Evolutionary conservation across 2,113 vertebrate genomes (phyloP), one percentile per base, ranked within the genome.

Genomic region (Agapornis roseicollis): DNA sequence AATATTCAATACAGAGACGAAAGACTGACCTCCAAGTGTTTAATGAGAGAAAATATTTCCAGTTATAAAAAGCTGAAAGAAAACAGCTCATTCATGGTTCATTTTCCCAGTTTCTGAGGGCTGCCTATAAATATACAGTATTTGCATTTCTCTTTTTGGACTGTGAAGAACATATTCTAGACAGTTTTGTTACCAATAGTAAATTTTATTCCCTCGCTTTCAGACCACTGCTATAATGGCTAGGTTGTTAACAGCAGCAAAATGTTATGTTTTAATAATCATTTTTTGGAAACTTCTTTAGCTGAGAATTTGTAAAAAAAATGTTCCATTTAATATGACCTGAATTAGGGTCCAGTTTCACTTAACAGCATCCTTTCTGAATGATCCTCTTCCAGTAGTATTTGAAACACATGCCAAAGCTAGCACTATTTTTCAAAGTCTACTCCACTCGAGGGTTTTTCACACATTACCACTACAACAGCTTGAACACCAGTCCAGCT

Each of bases 171-270:
- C 25, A 56, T 60, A 73, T 39, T 81, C 8, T 52, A 86, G 90
- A 47, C 69, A 83, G 82, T 86, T 96, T 94, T 93, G 88, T 91
- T 93, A 96, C 82, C 56, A 64, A 88, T 25, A 92, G 42, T 96
- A 95, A 95, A 95, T 93, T 88, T 95, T 92, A 95, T 96, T 93
- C 49, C 82, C 55, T 86, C 44, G 55, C 60, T 94, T 94, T 83
- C 72, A 84, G 71, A 55, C 69, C 79, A 78, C 35, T 71, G 42
- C 64, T 85, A 9, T 85, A 93, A 93, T 44, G 39, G 42, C 78
- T 78, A 88, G 71, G 64, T 73, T 80, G 82, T 91, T 91, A 96
- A 96, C 82, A 97, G 74, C 55, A 47, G 88, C 82, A 93, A 88
- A 88, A 90, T 35, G 15, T 94, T 88, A 85, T 58, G 49, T 50